Conservation (phyloP, 1,140 invertebrate genomes). For the Cepaea nemoralis region DNA sequence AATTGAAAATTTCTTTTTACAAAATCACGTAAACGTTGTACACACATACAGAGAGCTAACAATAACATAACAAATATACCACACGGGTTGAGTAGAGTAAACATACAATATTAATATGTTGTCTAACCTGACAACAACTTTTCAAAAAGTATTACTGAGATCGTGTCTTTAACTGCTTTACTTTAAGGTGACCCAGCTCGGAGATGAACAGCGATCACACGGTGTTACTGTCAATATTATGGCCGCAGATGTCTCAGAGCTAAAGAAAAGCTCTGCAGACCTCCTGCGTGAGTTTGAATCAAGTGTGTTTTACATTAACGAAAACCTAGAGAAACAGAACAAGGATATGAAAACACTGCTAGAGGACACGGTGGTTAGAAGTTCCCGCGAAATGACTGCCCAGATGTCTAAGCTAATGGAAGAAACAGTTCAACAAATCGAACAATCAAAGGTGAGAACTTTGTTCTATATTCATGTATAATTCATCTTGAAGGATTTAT, state of each 20-base stretch:
- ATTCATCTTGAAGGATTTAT: too few relatives aligned
- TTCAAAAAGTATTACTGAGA: too few relatives aligned
- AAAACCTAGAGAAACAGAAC: conserved; percentile 40
- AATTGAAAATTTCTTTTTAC: too few relatives aligned
- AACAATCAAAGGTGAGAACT: conserved; percentile 11
- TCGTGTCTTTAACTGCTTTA: too few relatives aligned
- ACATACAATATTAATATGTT: too few relatives aligned
- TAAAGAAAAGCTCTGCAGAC: conserved; percentile 30
- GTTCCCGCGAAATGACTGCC: neutral
- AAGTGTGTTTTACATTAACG: conserved; percentile 42
- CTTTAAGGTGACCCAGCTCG: conserved; percentile 29
- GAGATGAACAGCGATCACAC: neutral
- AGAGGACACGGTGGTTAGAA: conserved; percentile 16
- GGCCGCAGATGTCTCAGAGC: conserved; percentile 13
- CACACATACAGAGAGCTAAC: too few relatives aligned
- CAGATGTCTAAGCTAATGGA: neutral
- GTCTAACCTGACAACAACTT: too few relatives aligned
- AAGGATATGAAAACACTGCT: conserved; percentile 12
- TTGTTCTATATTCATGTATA: too few relatives aligned
- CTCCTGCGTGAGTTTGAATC: conserved; percentile 47
- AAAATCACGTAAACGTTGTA: too few relatives aligned
- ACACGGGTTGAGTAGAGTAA: too few relatives aligned
- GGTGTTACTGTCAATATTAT: neutral
- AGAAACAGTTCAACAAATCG: neutral
- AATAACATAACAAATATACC: too few relatives aligned